Conservation (phyloP, 2,888 invertebrate species). For the Meganola albula region DNA sequence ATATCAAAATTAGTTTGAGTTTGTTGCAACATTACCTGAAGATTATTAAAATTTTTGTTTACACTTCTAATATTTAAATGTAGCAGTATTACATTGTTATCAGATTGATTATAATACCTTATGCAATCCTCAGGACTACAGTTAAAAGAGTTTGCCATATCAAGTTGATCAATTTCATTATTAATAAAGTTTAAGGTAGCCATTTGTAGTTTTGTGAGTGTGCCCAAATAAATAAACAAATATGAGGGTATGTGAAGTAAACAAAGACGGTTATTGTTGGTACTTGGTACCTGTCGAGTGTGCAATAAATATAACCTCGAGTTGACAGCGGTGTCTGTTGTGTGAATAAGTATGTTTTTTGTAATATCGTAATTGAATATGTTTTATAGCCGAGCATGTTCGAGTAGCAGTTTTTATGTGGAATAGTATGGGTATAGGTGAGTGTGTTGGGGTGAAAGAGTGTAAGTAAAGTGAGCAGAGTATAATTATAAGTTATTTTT, state of each 20-base stretch:
- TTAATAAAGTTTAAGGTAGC: background rate
- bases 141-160: background rate
- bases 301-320: too few species aligned
- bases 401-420: too few species aligned
- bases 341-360: background rate
- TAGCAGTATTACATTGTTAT: background rate
- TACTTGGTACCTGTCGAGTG: background rate
- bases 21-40: background rate
- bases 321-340: too few species aligned
- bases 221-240: background rate
- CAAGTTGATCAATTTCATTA: slow-evolving; percentile 2
- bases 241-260: too few species aligned
- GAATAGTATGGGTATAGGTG: too few species aligned
- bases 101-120: background rate
- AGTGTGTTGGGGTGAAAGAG: too few species aligned
- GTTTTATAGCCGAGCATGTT: too few species aligned
- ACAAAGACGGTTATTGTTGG: too few species aligned
- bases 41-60: background rate
- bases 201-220: background rate
- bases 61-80: slow-evolving; percentile 1
- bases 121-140: background rate
- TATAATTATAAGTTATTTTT: too few species aligned
- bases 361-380: too few species aligned
- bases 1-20: slow-evolving; percentile 1
- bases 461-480: too few species aligned